Evolutionary conservation across 2,797 vertebrate species (phyloP).

Genomic region (Diglossa cyanea): DNA sequence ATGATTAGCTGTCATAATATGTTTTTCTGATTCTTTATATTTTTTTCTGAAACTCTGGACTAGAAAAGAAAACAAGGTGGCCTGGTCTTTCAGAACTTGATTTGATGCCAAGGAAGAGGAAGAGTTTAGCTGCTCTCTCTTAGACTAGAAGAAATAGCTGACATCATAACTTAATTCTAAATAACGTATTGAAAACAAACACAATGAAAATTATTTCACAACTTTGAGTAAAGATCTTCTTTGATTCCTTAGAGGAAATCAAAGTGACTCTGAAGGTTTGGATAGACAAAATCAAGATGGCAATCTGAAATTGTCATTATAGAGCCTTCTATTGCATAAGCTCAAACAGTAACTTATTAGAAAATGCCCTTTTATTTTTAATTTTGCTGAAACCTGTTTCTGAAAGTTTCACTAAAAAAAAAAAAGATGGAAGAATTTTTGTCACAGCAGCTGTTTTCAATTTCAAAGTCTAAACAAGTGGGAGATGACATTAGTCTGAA

Average conservation of each 20-base stretch:
- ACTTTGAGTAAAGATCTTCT: not conserved
- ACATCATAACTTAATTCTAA: not conserved
- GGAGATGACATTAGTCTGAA: not conserved
- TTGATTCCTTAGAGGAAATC: not conserved
- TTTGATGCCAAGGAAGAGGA: slow-evolving; percentile 16
- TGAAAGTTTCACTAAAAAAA: not conserved
- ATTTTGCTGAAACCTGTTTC: not conserved
- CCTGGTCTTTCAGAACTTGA: slow-evolving; percentile 1
- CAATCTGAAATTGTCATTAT: not conserved
- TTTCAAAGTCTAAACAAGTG: not conserved
- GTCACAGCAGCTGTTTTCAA: not conserved
- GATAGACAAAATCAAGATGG: not conserved
- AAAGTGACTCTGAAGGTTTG: not conserved
- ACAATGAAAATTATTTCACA: not conserved
- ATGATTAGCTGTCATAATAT: slow-evolving; percentile 72
- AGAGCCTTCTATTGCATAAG: not conserved
- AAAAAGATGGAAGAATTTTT: not conserved
- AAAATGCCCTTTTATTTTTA: not conserved
- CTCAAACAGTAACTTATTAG: not conserved
- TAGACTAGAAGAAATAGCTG: not conserved
- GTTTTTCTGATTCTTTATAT: slow-evolving; percentile 45
- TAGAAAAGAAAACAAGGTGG: slow-evolving; percentile 8
- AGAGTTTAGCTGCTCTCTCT: not conserved
- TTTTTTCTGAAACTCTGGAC: slow-evolving; percentile 7
- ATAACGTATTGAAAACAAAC: not conserved